Base-by-base conservation (phyloP, 1,140 invertebrate genomes). In the Lysiphlebus fabarum region DNA sequence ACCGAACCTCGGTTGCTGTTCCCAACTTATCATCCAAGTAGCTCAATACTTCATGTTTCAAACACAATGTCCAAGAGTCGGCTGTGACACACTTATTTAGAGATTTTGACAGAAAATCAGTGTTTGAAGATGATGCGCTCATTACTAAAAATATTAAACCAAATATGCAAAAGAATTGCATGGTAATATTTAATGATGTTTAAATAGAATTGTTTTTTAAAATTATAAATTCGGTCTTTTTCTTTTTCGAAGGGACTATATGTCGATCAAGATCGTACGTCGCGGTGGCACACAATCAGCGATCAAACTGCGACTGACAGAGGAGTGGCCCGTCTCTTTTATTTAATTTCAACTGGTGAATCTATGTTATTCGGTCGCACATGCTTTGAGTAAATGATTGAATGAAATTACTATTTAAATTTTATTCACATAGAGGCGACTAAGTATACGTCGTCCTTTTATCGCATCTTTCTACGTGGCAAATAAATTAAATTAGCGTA, bases 1-100 rank as follows among this genome's bases (percentile, higher is more conserved):
- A 79, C 42, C 81, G 73, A 0, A 77, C 71, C 44, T 87, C 87
- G 26, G 84, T 84, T 26, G 75, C 81, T 1, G 86, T 82, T 37
- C 87, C 85, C 33, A 88, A 73, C 43, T 87, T 79, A 8, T 82
- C 83, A 72, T 91, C 88, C 70, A 91, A 75, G 74, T 86, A 90
- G 47, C 81, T 82, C 7, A 92, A 76, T 53, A 90, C 84, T 73
- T 89, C 86, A 66, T 83, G 81, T 72, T 90, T 90, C 45, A 90
- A 77, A 66, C 90, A 92, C 51, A 82, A 80, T 64, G 85, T 83
- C 62, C 84, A 84, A 0, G 82, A 82, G 58, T 86, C 82, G 11
- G 82, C 80, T 62, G 82, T 81, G 65, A 86, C 84, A 79, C 89
- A 91, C 71, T 86, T 85, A 78, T 85, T 85, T 63, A 90, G 77